Conservation (phyloP, 2,797 vertebrate genomes). For the Micrastur ruficollis region DNA sequence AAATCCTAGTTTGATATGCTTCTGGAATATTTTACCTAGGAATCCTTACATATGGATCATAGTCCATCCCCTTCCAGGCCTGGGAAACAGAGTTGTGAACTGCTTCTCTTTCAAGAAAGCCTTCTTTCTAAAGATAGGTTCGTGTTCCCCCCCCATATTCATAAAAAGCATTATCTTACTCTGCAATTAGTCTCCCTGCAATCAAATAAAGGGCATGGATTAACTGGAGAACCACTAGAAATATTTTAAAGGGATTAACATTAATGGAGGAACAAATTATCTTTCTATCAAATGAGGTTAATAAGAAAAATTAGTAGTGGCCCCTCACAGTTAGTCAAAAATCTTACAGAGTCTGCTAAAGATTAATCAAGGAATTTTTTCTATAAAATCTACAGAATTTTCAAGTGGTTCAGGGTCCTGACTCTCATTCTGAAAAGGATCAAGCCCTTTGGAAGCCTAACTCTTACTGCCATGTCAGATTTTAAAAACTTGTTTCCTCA, state of each 20-base stretch:
- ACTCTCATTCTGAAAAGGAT: not conserved
- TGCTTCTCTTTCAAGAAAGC: not conserved
- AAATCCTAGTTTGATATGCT: not conserved
- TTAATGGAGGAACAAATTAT: conserved; percentile 44
- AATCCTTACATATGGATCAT: not conserved
- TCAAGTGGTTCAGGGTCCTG: not conserved
- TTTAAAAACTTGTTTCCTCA: not conserved
- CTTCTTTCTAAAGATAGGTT: not conserved
- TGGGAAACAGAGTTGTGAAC: not conserved
- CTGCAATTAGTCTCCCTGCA: not conserved
- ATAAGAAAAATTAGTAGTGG: conserved; percentile 1
- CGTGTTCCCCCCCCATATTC: not conserved
- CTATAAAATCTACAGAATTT: not conserved
- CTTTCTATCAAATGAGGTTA: conserved; percentile 31
- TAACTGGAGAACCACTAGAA: conserved; percentile 30
- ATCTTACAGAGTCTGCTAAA: not conserved
- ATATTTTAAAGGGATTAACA: conserved; percentile 19
- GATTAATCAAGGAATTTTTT: not conserved
- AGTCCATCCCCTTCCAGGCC: not conserved
- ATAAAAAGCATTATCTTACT: not conserved
- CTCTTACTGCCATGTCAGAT: not conserved
- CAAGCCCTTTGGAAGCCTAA: not conserved
- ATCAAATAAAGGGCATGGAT: conserved; percentile 14
- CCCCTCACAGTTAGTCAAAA: not conserved
- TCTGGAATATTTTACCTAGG: not conserved